phyloP scores from a whole-genome alignment of 2,888 invertebrate genomes.

The Drosophila borborema region DNA sequence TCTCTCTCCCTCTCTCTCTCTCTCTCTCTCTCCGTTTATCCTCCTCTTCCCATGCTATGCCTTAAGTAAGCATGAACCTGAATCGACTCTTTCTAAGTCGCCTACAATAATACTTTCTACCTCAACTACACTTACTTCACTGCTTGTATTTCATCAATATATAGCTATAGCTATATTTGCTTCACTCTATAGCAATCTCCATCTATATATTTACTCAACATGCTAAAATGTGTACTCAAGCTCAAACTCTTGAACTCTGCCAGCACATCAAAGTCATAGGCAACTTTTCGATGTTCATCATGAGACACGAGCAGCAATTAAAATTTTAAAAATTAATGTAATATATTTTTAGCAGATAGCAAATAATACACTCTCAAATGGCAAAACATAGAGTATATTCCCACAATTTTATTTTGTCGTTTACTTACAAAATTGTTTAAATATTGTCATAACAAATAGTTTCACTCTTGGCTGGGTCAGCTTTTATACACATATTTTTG shows the following conservation, averaged over 20 bases:
- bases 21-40: too few species aligned
- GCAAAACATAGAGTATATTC: neutral
- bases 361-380: neutral
- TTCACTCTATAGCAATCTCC: neutral
- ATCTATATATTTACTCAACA: too few species aligned
- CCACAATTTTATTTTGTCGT: accelerated
- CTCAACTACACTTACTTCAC: neutral
- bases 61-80: too few species aligned
- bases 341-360: neutral
- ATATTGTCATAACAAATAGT: neutral
- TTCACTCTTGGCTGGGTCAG: neutral
- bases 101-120: neutral
- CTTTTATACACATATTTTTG: neutral
- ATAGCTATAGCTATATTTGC: neutral
- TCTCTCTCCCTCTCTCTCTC: too few species aligned
- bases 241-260: neutral
- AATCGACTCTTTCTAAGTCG: neutral
- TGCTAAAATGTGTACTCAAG: neutral
- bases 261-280: neutral
- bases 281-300: neutral
- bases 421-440: neutral
- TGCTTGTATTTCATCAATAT: too few species aligned
- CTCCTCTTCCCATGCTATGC: too few species aligned
- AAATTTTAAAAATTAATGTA: neutral
- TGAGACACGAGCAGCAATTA: neutral